These are phyloP conservation scores for Solenopsis invicta DNA, from an alignment of 1,140 invertebrate species.

Conservation along the genomic window DNA sequence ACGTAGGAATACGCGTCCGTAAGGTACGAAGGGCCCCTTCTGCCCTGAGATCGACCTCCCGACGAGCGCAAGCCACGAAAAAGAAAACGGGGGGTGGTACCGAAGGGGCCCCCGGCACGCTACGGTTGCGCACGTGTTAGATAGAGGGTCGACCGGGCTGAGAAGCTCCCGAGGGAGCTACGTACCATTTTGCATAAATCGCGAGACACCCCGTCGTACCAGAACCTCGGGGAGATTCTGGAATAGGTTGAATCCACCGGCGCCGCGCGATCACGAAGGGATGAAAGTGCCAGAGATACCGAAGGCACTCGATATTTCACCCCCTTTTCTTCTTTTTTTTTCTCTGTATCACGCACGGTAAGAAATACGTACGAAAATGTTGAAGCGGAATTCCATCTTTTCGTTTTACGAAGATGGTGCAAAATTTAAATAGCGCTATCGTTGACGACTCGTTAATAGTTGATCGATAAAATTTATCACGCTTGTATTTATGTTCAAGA, in stretches of 20 bases:
- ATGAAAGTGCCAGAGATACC: slow-evolving; percentile 63
- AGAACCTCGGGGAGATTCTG: slow-evolving; percentile 79
- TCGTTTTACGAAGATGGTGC: neutral
- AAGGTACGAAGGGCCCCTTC: slow-evolving; percentile 65
- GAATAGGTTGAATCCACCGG: slow-evolving; percentile 78
- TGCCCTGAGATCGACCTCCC: slow-evolving; percentile 56
- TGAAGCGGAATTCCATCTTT: slow-evolving; percentile 37
- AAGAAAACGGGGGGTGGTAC: slow-evolving; percentile 64
- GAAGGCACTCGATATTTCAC: slow-evolving; percentile 69
- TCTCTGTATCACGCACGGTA: neutral
- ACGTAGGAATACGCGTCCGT: slow-evolving; percentile 29
- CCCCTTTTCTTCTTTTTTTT: slow-evolving; percentile 34
- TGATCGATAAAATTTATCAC: neutral
- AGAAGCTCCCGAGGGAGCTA: slow-evolving; percentile 84
- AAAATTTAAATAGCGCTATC: slow-evolving; percentile 17
- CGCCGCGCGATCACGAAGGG: slow-evolving; percentile 69
- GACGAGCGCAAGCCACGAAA: slow-evolving; percentile 38
- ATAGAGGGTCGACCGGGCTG: slow-evolving; percentile 78
- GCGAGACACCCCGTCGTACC: slow-evolving; percentile 84
- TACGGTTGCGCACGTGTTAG: slow-evolving; percentile 82
- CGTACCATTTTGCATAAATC: slow-evolving; percentile 87
- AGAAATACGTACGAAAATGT: slow-evolving; percentile 36
- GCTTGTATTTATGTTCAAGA: neutral
- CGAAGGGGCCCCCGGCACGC: slow-evolving; percentile 56
- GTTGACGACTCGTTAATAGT: slow-evolving; percentile 26